Percentiles rank a stretch among this genome's conserved stretches.
Conservation (phyloP, 2,888 invertebrate genomes). For the Limnephilus lunatus region DNA sequence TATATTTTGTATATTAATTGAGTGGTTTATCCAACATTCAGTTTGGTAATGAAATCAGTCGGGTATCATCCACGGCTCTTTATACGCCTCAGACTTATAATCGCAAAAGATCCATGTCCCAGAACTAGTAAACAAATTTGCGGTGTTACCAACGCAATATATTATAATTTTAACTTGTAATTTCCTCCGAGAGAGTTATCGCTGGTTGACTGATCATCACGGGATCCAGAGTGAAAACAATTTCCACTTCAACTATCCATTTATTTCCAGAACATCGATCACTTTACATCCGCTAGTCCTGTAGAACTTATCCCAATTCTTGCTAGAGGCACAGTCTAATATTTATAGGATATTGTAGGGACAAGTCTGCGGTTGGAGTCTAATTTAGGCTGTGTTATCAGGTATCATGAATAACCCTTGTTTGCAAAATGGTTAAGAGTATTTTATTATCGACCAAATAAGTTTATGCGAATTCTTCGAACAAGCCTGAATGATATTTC, state of each 20-base stretch:
- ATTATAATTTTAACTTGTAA: conserved; percentile 5
- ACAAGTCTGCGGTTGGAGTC: background rate
- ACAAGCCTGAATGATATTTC: no score
- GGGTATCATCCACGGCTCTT: background rate
- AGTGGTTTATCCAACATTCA: background rate
- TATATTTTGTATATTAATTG: background rate
- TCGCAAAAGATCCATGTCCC: background rate
- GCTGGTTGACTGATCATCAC: background rate
- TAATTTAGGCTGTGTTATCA: background rate
- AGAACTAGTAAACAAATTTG: background rate
- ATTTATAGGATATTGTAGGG: background rate
- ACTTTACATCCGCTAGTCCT: background rate
- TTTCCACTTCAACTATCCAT: conserved; percentile 27
- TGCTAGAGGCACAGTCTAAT: background rate
- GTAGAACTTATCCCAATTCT: background rate
- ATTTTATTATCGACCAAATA: background rate
- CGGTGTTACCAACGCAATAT: background rate
- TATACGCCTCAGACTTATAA: background rate
- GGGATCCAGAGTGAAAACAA: background rate
- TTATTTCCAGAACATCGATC: conserved; percentile 26
- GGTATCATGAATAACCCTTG: background rate
- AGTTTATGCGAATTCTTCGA: no score
- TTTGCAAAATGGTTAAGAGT: background rate
- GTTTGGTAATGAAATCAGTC: background rate
- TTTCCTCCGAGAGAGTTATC: background rate